These are phyloP conservation scores for Orchestia grillus DNA, from an alignment of 1,140 invertebrate genomes.

Conservation along the genomic window DNA sequence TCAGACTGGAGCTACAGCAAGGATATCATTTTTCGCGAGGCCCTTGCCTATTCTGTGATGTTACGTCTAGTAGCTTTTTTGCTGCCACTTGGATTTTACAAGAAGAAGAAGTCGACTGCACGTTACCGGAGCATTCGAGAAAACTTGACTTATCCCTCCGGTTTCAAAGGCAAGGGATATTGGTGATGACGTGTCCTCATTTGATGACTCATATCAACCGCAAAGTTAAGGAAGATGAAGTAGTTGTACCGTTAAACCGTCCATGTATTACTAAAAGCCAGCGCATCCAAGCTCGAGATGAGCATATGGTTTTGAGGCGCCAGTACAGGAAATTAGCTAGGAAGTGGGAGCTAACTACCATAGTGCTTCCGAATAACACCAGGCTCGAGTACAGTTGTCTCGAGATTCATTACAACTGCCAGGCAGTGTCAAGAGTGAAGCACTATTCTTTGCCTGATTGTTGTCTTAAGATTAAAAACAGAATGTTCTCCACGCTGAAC, in stretches of 20 bases:
- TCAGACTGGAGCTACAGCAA: slow-evolving; percentile 57
- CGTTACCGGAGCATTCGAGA: slow-evolving; percentile 57
- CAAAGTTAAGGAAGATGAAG: slow-evolving; percentile 28
- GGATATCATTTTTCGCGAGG: slow-evolving; percentile 64
- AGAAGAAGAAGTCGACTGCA: slow-evolving; percentile 59
- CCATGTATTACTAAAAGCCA: slow-evolving; percentile 63
- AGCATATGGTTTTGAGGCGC: slow-evolving; percentile 58
- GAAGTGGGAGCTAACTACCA: slow-evolving; percentile 63
- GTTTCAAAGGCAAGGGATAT: slow-evolving; percentile 60
- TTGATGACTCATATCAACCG: slow-evolving; percentile 62
- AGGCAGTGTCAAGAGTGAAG: slow-evolving; percentile 60
- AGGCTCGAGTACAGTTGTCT: slow-evolving; percentile 64
- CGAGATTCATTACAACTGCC: slow-evolving; percentile 65
- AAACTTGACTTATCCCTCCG: slow-evolving; percentile 63
- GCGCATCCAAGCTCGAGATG: slow-evolving; percentile 58
- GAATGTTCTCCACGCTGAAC: slow-evolving; percentile 62
- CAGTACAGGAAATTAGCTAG: slow-evolving; percentile 64
- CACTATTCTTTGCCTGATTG: slow-evolving; percentile 64
- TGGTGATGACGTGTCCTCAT: slow-evolving; percentile 65
- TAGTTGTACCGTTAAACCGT: not conserved
- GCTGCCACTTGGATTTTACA: slow-evolving; percentile 60
- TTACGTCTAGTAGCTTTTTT: slow-evolving; percentile 61
- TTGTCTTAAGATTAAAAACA: slow-evolving; percentile 65
- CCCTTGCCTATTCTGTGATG: slow-evolving; percentile 66
- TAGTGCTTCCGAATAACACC: slow-evolving; percentile 64